Evolutionary conservation across 2,113 vertebrate species (phyloP), one percentile per base, ranked within the genome.

Genomic region (Camarhynchus parvulus): DNA sequence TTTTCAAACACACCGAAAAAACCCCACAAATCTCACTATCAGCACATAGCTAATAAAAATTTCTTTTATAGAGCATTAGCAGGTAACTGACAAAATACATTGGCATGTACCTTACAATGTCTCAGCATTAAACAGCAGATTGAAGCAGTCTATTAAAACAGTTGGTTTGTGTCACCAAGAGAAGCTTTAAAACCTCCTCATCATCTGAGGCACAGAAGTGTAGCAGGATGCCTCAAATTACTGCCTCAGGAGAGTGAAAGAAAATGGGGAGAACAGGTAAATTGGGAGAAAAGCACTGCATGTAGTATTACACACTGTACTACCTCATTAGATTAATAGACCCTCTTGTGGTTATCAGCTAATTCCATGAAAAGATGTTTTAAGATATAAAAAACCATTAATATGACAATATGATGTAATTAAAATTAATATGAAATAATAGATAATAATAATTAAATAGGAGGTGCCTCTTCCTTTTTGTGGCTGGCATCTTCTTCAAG

Each of bases 1-100:
- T 86, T 79, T 83, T 68, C 53, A 61, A 89, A 81, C 9, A 64
- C 10, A 5, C 11, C 31, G 11, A 9, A 81, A 72, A 33, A 88
- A 30, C 4, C 3, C 11, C 47, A 55, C 13, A 47, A 7, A 19
- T 35, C 90, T 61, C 25, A 28, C 20, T 47, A 35, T 73, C 61
- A 58, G 10, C 27, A 56, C 11, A 19, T 61, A 33, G 10, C 10
- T 70, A 74, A 83, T 35, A 39, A 89, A 94, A 27, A 17, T 35
- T 27, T 74, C 0, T 1, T 52, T 3, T 1, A 15, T 17, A 53
- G 21, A 44, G 3, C 24, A 42, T 42, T 74, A 62, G 7, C 19
- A 61, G 21, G 30, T 69, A 56, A 49, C 9, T 66, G n/a, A 16
- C 28, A 82, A 37, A 92, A 91, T 11, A 9, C 16, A 37, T 25